Conservation (phyloP, 2,888 invertebrate species). For the Bellardia pandia region DNA sequence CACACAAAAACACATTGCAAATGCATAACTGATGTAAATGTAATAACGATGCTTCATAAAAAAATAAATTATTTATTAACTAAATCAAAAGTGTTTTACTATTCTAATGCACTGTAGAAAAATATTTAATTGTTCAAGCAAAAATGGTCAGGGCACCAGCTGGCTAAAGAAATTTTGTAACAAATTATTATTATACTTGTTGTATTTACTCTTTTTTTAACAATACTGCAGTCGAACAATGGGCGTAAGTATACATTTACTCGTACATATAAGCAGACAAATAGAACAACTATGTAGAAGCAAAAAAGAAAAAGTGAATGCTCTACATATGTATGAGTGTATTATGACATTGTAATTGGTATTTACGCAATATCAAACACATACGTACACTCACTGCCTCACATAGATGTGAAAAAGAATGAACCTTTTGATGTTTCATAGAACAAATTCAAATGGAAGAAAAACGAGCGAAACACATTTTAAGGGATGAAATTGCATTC, state of each 20-base stretch:
- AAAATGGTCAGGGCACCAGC: constrained; percentile 47
- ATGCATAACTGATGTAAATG: too few relatives aligned
- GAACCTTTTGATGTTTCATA: background rate
- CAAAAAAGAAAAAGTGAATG: background rate
- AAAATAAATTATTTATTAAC: too few relatives aligned
- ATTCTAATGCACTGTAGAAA: constrained; percentile 16
- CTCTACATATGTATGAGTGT: constrained; percentile 36
- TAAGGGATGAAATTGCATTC: constrained; percentile 74
- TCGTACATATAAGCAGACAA: constrained; percentile 1
- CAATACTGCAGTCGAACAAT: constrained; percentile 48
- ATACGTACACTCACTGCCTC: constrained; percentile 4
- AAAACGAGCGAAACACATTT: constrained; percentile 20
- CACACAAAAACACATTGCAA: too few relatives aligned
- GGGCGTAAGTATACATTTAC: constrained; percentile 52
- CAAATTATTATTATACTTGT: constrained; percentile 46
- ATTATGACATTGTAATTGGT: constrained; percentile 72
- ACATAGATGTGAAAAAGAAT: background rate
- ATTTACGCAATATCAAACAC: constrained; percentile 66
- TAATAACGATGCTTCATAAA: too few relatives aligned
- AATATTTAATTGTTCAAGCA: constrained; percentile 15
- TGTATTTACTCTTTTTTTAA: constrained; percentile 13
- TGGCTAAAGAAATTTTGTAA: constrained; percentile 48
- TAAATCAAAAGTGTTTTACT: background rate
- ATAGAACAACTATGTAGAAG: constrained; percentile 40
- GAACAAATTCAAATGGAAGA: constrained; percentile 1